These are phyloP conservation scores for Chelmon rostratus DNA, from an alignment of 2,797 vertebrate genomes.

Conservation along the genomic window DNA sequence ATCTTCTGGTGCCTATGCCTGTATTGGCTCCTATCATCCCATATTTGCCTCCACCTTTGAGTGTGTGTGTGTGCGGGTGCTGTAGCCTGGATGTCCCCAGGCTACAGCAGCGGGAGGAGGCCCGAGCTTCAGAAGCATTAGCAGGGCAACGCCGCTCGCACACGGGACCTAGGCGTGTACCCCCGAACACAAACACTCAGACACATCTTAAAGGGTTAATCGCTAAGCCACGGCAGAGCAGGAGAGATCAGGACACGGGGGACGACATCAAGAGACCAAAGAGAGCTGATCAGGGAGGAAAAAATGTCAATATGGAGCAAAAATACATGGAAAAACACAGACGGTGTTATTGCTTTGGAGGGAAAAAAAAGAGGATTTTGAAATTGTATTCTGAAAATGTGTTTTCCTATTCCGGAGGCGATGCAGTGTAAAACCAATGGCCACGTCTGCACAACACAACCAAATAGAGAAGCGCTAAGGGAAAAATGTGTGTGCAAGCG, in stretches of 20 bases:
- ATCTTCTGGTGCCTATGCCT: conserved; percentile 19
- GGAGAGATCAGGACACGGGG: conserved; percentile 47
- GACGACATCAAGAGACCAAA: conserved; percentile 46
- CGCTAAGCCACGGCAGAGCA: conserved; percentile 28
- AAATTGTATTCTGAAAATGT: not conserved
- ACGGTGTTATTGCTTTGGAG: conserved; percentile 6
- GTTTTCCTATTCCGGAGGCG: not conserved
- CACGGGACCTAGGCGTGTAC: conserved; percentile 51
- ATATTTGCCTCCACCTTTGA: conserved; percentile 56
- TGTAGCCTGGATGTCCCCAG: conserved; percentile 56
- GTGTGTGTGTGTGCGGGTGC: conserved; percentile 40
- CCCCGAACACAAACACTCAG: conserved; percentile 36
- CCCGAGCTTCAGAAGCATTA: conserved; percentile 65
- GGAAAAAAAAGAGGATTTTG: not conserved
- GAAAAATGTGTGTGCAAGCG: no score
- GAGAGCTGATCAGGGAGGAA: conserved; percentile 27
- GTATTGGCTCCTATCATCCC: conserved; percentile 33
- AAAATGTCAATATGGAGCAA: conserved; percentile 35
- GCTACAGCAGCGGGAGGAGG: conserved; percentile 70
- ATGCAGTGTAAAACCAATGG: not conserved
- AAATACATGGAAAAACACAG: conserved; percentile 12
- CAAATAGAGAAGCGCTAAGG: not conserved
- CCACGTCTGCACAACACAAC: not conserved
- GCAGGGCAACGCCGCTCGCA: conserved; percentile 52
- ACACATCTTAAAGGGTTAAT: conserved; percentile 59